Conservation (phyloP, 64 coral and sea anemone species). For the Dendronephthya gigantea region DNA sequence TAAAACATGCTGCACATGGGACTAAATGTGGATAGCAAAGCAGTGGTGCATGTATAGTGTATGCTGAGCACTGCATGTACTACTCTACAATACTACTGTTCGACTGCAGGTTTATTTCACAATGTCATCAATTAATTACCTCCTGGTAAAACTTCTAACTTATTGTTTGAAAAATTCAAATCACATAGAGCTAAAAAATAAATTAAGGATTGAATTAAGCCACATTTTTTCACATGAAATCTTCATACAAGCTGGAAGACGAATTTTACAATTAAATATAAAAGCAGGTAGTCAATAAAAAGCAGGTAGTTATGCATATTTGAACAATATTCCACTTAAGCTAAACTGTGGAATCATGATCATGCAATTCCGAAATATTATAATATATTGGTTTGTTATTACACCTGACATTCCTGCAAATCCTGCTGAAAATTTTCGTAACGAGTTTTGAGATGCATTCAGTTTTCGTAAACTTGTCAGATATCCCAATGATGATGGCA, state of each 20-base stretch:
- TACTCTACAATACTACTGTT: background rate
- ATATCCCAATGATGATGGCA: slow-evolving; percentile 34
- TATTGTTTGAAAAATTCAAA: background rate
- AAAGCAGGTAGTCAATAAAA: too few species aligned
- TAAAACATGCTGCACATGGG: background rate
- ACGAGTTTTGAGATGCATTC: slow-evolving; percentile 64
- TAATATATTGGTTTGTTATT: background rate
- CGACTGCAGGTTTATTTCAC: too few species aligned
- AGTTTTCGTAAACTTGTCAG: slow-evolving; percentile 46
- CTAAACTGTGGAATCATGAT: too few species aligned
- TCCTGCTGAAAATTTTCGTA: slow-evolving; percentile 47
- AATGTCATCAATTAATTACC: too few species aligned
- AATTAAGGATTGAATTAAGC: background rate
- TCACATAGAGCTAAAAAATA: slow-evolving; percentile 5
- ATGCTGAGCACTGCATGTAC: background rate
- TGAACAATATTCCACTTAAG: too few species aligned
- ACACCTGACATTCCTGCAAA: slow-evolving; percentile 22
- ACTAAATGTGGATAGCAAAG: background rate
- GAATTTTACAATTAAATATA: too few species aligned
- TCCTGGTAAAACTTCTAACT: background rate
- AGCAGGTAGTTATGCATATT: too few species aligned
- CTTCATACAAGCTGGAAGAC: too few species aligned
- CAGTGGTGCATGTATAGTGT: too few species aligned
- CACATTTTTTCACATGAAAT: too few species aligned
- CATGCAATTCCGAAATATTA: too few species aligned